Conservation (phyloP, 2,113 vertebrate species). For the Nannobrachium achirus region DNA sequence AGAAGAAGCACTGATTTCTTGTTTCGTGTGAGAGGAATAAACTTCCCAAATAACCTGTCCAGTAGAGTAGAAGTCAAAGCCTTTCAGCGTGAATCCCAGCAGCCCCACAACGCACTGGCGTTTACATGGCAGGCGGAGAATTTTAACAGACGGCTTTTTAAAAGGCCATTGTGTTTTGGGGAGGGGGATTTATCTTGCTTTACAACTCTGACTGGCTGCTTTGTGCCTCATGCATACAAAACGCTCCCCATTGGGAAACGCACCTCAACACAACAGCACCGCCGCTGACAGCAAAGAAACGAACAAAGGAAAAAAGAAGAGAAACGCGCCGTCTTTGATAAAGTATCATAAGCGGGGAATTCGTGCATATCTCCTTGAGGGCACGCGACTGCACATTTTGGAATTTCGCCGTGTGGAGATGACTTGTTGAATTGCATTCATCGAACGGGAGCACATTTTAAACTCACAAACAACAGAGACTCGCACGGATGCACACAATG, state of each 20-base stretch:
- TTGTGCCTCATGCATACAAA: constrained; percentile 24
- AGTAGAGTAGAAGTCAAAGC: too few relatives aligned
- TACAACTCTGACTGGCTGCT: constrained; percentile 43
- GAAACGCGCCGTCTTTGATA: constrained; percentile 22
- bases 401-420: constrained; percentile 17
- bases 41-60: not conserved
- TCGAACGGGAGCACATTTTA: constrained; percentile 4
- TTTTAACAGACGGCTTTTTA: constrained; percentile 23
- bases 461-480: not conserved
- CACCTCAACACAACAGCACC: constrained; percentile 29
- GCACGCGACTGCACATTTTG: constrained; percentile 34
- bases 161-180: constrained; percentile 8
- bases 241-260: constrained; percentile 40
- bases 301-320: constrained; percentile 12
- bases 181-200: constrained; percentile 20
- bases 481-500: not conserved
- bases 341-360: constrained; percentile 4
- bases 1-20: too few relatives aligned
- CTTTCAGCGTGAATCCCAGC: not conserved
- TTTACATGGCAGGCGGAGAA: constrained; percentile 70
- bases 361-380: constrained; percentile 1
- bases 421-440: constrained; percentile 9
- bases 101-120: not conserved
- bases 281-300: constrained; percentile 36
- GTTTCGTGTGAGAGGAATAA: not conserved